Evolutionary conservation across 2,888 invertebrate genomes (phyloP).

Genomic region (Cylindroiulus punctatus): DNA sequence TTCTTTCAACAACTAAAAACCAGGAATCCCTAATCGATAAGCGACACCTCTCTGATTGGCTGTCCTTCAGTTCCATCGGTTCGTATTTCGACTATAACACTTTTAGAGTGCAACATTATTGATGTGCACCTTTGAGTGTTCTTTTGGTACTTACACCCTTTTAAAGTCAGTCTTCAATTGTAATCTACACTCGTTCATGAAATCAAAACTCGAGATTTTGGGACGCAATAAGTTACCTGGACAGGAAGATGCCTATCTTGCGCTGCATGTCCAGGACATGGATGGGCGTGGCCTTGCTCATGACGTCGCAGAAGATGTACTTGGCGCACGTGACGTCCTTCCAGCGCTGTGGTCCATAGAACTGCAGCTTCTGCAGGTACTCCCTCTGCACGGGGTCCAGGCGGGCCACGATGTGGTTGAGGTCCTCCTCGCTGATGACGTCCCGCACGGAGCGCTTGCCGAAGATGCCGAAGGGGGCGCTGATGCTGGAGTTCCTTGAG

Average conservation of each 20-base stretch:
- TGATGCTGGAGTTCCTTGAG: background rate
- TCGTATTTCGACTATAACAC: no score
- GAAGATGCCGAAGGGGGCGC: conserved; percentile 53
- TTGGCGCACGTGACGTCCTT: conserved; percentile 59
- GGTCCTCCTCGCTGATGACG: conserved; percentile 58
- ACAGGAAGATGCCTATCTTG: conserved; percentile 58
- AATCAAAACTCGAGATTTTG: no score
- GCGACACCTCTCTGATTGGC: no score
- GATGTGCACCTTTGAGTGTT: no score
- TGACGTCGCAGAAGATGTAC: conserved; percentile 59
- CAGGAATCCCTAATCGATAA: no score
- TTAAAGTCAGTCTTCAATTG: no score
- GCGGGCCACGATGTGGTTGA: conserved; percentile 57
- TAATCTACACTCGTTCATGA: no score
- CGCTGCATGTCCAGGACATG: conserved; percentile 58
- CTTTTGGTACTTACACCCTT: no score
- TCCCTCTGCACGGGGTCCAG: conserved; percentile 58
- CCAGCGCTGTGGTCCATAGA: conserved; percentile 58
- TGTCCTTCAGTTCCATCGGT: no score
- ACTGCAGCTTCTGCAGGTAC: conserved; percentile 58
- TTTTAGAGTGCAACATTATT: no score
- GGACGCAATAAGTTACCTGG: conserved; percentile 54
- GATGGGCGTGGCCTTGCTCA: conserved; percentile 58
- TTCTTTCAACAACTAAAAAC: no score
- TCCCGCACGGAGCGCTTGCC: conserved; percentile 55